phyloP scores from a whole-genome alignment of 2,888 invertebrate genomes.

The Caenorhabditis imperialis region DNA sequence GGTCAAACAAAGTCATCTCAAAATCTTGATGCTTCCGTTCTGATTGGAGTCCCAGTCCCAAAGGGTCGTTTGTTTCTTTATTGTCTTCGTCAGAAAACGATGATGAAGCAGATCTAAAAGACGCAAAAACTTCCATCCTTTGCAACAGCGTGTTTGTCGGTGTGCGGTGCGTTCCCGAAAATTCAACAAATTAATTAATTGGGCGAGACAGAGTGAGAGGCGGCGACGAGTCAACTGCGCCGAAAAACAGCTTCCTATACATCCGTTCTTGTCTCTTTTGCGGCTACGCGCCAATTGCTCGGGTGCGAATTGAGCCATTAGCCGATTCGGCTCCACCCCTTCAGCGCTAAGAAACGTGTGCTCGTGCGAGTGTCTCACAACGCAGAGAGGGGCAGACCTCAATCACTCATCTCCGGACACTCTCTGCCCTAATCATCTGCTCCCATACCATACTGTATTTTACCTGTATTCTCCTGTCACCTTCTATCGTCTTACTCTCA shows the following conservation, averaged over 20 bases:
- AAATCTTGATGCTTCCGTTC: conserved; percentile 26
- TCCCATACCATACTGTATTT: not conserved
- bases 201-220: conserved; percentile 31
- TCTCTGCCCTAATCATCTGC: conserved; percentile 32
- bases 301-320: conserved; percentile 58
- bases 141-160: too few species aligned
- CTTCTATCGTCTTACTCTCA: not conserved
- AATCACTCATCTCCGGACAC: conserved; percentile 51
- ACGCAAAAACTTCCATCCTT: too few species aligned
- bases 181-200: conserved; percentile 55
- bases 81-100: conserved; percentile 9
- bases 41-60: conserved; percentile 20
- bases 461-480: not conserved
- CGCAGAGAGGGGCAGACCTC: conserved; percentile 43
- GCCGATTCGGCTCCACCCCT: conserved; percentile 54
- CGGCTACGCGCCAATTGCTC: conserved; percentile 50
- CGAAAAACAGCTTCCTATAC: conserved; percentile 52
- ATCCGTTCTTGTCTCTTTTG: conserved; percentile 51
- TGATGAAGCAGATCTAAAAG: conserved; percentile 14
- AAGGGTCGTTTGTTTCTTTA: conserved; percentile 26
- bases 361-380: conserved; percentile 37
- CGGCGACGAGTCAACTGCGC: conserved; percentile 36
- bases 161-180: conserved; percentile 23
- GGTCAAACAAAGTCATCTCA: too few species aligned
- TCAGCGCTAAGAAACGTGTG: conserved; percentile 52